These are phyloP conservation scores for Acleris emargana DNA, from an alignment of 2,888 invertebrate species.

Conservation along the genomic window DNA sequence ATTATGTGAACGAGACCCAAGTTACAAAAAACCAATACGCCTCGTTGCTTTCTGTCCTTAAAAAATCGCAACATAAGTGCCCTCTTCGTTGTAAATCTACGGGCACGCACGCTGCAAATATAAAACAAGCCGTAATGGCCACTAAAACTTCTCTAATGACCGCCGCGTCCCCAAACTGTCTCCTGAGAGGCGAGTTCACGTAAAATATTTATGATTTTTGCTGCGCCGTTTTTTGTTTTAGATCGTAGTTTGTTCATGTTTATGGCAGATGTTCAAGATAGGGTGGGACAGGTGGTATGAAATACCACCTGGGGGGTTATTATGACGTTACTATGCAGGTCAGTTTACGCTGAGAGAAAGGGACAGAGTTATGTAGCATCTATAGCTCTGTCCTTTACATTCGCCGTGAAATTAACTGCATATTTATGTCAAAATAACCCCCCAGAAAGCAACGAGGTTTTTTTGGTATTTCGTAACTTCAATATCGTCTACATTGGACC, in stretches of 20 bases:
- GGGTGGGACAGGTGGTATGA: background rate
- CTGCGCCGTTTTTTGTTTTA: constrained; percentile 47
- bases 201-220: constrained; percentile 70
- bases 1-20: too few relatives aligned
- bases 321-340: too few relatives aligned
- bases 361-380: too few relatives aligned
- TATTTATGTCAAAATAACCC: too few relatives aligned
- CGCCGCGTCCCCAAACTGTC: constrained; percentile 70
- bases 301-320: too few relatives aligned
- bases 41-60: background rate
- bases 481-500: too few relatives aligned
- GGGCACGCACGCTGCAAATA: constrained; percentile 57
- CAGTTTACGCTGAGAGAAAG: too few relatives aligned
- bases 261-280: constrained; percentile 1
- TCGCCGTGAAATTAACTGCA: too few relatives aligned
- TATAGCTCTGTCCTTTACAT: too few relatives aligned
- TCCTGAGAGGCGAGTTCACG: constrained; percentile 63
- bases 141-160: constrained; percentile 78
- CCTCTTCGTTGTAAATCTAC: constrained; percentile 57
- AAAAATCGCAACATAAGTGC: constrained; percentile 36
- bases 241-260: constrained; percentile 40
- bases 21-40: too few relatives aligned
- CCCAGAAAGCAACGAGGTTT: too few relatives aligned
- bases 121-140: constrained; percentile 70
- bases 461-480: too few relatives aligned